Percentiles rank a stretch among this genome's conserved stretches.
Evolutionary conservation across 2,113 vertebrate genomes (phyloP).

Genomic region (Engraulis encrasicolus): DNA sequence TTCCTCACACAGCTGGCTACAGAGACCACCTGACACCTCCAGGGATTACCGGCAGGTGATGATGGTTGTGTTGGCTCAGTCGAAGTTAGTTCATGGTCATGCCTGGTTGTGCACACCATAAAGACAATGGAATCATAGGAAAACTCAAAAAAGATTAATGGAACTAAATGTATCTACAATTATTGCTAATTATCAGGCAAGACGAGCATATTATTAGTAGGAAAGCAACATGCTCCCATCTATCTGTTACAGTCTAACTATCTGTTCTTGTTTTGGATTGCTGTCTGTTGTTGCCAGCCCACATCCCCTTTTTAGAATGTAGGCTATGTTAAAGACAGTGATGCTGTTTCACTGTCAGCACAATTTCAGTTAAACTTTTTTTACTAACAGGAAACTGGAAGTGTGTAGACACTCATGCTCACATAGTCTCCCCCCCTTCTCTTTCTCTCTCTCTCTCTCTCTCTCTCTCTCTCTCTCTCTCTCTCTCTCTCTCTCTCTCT

Average conservation of each 20-base stretch:
- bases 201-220: too few species aligned
- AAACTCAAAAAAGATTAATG: neutral
- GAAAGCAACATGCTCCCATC: neutral
- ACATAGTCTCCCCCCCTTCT: too few species aligned
- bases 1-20: neutral
- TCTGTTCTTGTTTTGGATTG: neutral
- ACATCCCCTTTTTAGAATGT: neutral
- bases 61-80: too few species aligned
- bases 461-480: too few species aligned
- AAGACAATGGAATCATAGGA: neutral
- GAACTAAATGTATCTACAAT: neutral
- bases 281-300: neutral
- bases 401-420: neutral
- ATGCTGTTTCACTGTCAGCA: neutral
- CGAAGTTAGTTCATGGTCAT: neutral
- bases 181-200: too few species aligned
- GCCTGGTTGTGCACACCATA: neutral
- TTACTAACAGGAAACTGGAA: neutral
- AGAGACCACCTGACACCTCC: neutral
- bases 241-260: neutral
- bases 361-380: conserved; percentile 10
- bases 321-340: neutral
- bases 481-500: too few species aligned
- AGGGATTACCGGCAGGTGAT: neutral
- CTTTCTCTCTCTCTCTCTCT: too few species aligned